A percentile compares a stretch with the other conserved stretches of the same genome.
Conservation (phyloP, 2,888 invertebrate species). For the Hyalella azteca region DNA sequence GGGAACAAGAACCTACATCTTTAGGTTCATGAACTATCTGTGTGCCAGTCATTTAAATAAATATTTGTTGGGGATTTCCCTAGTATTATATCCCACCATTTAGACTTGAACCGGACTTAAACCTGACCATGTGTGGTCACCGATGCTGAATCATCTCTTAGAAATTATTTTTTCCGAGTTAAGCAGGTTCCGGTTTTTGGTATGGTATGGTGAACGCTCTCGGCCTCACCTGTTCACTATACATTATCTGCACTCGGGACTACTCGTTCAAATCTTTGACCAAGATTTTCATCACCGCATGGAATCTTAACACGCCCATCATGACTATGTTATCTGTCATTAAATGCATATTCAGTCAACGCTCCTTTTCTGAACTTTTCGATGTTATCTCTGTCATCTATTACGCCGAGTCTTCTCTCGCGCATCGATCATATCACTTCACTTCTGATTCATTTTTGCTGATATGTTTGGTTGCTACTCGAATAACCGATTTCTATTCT, state of each 20-base stretch:
- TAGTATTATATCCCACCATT: too few species aligned
- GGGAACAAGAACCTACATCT: too few species aligned
- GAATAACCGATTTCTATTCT: neutral
- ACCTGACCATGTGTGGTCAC: too few species aligned
- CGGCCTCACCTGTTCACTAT: neutral
- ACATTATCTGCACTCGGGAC: neutral
- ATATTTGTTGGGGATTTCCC: too few species aligned
- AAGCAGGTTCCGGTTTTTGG: too few species aligned
- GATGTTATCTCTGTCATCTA: neutral
- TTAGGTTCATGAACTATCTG: too few species aligned
- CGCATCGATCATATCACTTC: neutral
- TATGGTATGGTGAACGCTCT: neutral
- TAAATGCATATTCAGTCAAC: neutral
- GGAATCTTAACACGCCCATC: neutral
- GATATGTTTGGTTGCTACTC: neutral
- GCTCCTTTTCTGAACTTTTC: neutral
- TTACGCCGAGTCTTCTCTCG: neutral
- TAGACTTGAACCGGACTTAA: too few species aligned
- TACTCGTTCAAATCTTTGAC: neutral
- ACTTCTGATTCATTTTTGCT: neutral
- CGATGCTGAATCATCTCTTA: too few species aligned
- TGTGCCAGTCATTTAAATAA: too few species aligned
- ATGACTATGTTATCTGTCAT: neutral
- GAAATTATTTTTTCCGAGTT: too few species aligned
- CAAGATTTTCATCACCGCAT: neutral